Conservation (phyloP, 2,888 invertebrate genomes). For the Chydorus sphaericus region DNA sequence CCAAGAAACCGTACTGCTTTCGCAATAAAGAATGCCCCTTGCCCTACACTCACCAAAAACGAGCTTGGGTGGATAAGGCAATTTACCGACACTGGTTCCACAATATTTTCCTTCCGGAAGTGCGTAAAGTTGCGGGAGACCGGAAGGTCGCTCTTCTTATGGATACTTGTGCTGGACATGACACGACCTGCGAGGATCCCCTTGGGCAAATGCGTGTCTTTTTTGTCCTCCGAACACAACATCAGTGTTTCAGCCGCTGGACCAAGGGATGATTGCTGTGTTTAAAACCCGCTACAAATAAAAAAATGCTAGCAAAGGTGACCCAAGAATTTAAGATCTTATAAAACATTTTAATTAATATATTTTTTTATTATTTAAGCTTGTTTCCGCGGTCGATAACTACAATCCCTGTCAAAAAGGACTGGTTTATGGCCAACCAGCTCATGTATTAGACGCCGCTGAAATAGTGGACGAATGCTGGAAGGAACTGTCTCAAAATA, state of each 20-base stretch:
- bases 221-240: neutral
- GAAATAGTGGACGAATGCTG: neutral
- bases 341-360: too few species aligned
- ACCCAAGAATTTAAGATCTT: too few species aligned
- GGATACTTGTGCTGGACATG: neutral
- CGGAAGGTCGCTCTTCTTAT: neutral
- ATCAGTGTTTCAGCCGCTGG: neutral
- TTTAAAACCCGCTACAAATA: constrained; percentile 1
- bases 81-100: neutral
- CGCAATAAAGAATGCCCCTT: neutral
- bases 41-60: neutral
- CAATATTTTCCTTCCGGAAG: neutral
- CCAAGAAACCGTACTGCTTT: neutral
- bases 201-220: neutral
- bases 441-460: neutral
- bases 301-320: too few species aligned
- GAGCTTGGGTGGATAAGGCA: neutral
- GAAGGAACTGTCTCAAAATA: neutral
- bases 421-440: neutral
- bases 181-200: neutral
- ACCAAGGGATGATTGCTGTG: neutral
- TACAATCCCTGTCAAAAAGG: neutral
- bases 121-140: neutral
- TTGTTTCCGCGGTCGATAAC: neutral
- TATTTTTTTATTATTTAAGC: neutral